phyloP scores from a whole-genome alignment of 2,113 vertebrate genomes.

The Chauna torquata region DNA sequence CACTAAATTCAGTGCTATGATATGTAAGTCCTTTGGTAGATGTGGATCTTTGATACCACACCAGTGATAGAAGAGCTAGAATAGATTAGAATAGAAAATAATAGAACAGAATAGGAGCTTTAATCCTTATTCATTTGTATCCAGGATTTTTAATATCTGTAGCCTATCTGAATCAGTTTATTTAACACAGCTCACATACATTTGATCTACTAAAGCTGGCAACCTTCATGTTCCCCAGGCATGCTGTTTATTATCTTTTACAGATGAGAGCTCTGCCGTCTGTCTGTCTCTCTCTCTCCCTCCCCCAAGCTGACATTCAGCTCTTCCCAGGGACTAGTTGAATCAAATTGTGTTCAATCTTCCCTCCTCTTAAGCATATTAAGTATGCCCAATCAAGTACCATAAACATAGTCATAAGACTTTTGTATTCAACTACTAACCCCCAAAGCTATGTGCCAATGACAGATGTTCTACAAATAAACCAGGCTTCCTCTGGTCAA shows the following conservation, averaged over 20 bases:
- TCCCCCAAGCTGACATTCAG: background rate
- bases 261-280: background rate
- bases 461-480: background rate
- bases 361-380: background rate
- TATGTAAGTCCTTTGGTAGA: background rate
- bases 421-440: background rate
- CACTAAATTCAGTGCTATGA: background rate
- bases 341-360: background rate
- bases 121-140: constrained; percentile 6
- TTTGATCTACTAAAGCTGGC: constrained; percentile 22
- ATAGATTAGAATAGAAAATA: constrained; percentile 12
- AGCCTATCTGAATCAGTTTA: background rate
- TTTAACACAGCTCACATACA: background rate
- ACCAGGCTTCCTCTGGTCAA: background rate
- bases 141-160: background rate
- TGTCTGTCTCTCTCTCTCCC: background rate
- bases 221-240: background rate
- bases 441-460: background rate
- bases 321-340: background rate
- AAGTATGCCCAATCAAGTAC: background rate
- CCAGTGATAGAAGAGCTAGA: background rate
- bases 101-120: background rate
- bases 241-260: background rate
- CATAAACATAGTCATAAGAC: background rate
- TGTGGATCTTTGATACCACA: background rate